Evolutionary conservation across 2,888 invertebrate genomes (phyloP), one percentile per base, ranked within the genome.

Genomic region (Campoplex capitator): DNA sequence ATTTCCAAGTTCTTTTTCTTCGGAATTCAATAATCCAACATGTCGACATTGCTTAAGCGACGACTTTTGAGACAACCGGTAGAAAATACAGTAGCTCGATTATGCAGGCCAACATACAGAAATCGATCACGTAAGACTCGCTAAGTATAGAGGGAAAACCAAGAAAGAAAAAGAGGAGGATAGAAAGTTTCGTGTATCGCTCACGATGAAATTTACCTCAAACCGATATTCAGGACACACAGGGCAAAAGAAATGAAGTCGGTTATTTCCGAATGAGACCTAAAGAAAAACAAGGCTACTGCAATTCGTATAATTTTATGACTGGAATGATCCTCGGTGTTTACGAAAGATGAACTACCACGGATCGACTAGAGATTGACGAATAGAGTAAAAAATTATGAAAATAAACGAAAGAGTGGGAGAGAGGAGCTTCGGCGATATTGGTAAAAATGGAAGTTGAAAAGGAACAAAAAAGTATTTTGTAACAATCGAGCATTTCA

Each of bases 71-170:
- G 4, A 32, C 13, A 62, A 4, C 58, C 58, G 16, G 58, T 62
- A 70, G 9, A n/a, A 70, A 70, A 58, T 76, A 77, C 68, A 28
- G 74, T 70, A 28, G 58, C 68, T 81, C 81, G 88, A 88, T 87
- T 88, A 89, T 89, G 88, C 86, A 87, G 88, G 89, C 86, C 88
- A 89, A 87, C 89, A 76, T 88, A 81, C 62, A 84, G 78, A 88
- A 88, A 89, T 89, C 89, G 88, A 89, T 89, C 88, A 88, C 81
- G 88, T 86, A 87, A 89, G 80, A 86, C 88, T 83, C 38, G 81
- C 80, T 89, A 89, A 88, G 88, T 89, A 88, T 88, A 88, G 88
- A 85, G 88, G 54, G 65, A 48, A 18, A 73, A 70, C 11, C 48
- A 71, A 75, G 58, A 42, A 42, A 42, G 42, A 42, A 3, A 80